Evolutionary conservation across 2,113 vertebrate species (phyloP), one percentile per base, ranked within the genome.

Genomic region (Muntiacus reevesi): DNA sequence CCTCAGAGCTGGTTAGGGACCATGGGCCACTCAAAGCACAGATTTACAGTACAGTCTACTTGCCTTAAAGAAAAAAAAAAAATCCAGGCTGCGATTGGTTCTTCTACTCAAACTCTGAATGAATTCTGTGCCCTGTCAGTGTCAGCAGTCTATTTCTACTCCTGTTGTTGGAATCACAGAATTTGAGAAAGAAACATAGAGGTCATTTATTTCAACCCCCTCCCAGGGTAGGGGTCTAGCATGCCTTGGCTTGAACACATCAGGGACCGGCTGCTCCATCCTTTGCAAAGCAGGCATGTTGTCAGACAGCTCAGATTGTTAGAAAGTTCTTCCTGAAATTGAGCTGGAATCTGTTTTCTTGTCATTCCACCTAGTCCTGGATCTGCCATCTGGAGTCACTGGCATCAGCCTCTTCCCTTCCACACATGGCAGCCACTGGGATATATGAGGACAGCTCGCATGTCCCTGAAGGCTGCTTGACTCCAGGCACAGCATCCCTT

Each of bases 331-430:
- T 97, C 96, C 95, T 96, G 95, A 85, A 92, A 86, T 2, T 6
- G 94, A 97, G 96, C 96, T 98, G 97, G 97, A 97, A 91, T 89
- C 95, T 71, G 91, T 87, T 95, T 94, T 60, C 96, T 97, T 93
- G 97, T 97, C 98, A 95, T 91, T 97, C 91, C 96, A 96, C 97
- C 96, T 91, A 93, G 96, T 93, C 96, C 97, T 97, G 97, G 76
- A 3, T 95, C 91, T 95, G 91, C 98, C 98, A 98, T 98, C 98
- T 98, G 98, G 98, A 98, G 91, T 97, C 83, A 54, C 89, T 98
- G 98, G 98, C 98, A 91, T 91, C 91, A 96, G 82, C 86, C 82
- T 94, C 93, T 85, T 95, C 95, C 93, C 78, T 97, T 97, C 90
- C 85, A 78, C 88, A 95, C 86, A 21, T n/a, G 94, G 95, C 93